phyloP scores from a whole-genome alignment of 92 coral and sea anemone genomes.

The Epizoanthus stellaris region DNA sequence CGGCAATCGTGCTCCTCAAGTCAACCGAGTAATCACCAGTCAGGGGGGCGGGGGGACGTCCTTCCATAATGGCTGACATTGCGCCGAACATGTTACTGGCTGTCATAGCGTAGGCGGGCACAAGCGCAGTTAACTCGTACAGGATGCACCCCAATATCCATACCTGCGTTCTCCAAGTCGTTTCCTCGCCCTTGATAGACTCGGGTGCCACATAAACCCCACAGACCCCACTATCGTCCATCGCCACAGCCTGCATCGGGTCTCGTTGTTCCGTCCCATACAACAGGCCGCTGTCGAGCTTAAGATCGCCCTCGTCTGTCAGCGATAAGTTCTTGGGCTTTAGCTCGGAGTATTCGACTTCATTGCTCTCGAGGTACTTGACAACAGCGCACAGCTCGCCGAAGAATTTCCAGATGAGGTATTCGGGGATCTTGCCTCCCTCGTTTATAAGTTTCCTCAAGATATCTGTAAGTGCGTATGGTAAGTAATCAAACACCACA shows the following conservation, averaged over 20 bases:
- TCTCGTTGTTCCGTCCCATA: conserved; percentile 68
- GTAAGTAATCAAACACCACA: conserved; percentile 90
- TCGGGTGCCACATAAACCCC: conserved; percentile 94
- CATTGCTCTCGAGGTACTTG: conserved; percentile 78
- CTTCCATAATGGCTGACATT: conserved; percentile 93
- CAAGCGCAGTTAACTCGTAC: conserved; percentile 85
- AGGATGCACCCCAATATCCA: conserved; percentile 91
- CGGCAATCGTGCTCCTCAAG: conserved; percentile 44
- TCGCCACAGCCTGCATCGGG: conserved; percentile 75
- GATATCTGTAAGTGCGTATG: conserved; percentile 77
- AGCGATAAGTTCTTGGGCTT: conserved; percentile 87
- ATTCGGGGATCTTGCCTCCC: conserved; percentile 78
- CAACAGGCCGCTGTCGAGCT: conserved; percentile 89
- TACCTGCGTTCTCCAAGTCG: conserved; percentile 71
- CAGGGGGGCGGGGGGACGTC: conserved; percentile 64
- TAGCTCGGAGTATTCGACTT: conserved; percentile 71
- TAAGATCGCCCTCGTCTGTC: conserved; percentile 81
- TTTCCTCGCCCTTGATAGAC: conserved; percentile 80
- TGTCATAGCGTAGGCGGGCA: conserved; percentile 89
- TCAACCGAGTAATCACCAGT: conserved; percentile 43
- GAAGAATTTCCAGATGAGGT: conserved; percentile 89
- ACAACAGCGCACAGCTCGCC: conserved; percentile 82
- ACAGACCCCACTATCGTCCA: conserved; percentile 71
- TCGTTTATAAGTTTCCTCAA: conserved; percentile 62
- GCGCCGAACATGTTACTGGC: conserved; percentile 97